Base-by-base conservation (phyloP, 2,797 vertebrate genomes). In the Passerculus sandwichensis region DNA sequence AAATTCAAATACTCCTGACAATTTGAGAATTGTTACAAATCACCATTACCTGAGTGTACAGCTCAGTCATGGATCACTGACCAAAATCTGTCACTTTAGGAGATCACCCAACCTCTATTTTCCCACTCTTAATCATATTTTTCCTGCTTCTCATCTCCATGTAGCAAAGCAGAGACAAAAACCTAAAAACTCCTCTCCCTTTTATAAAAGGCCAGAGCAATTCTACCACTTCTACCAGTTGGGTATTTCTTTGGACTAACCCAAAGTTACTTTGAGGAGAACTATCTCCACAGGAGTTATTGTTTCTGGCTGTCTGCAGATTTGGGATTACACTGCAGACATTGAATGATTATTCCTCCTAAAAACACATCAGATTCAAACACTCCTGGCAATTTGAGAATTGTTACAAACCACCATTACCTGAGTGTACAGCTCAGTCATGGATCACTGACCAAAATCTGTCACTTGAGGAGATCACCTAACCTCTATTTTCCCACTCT, bases 301-400 rank as follows among this genome's bases (percentile, higher is more conserved):
- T 91, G 71, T 87, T 95, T 71, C 88, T 93, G 86, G 77, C 80
- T 88, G 71, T 20, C 85, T 60, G 62, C 36, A 86, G 64, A 93
- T 66, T 30, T 25, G 15, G 80, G 90, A 88, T 74, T 87, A 82
- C 88, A 92, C 71, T 16, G 40, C 16, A 51, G 25, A 40, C 40
- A 40, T 40, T 40, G 40, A 40, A 40, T 13, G 13, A 40, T 40
- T 62, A 82, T 34, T 74, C n/a, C 21, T 50, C 22, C 50, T 34
- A 45, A 60, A 66, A 84, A 77, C 44, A 50, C 1, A 8, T 45
- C 20, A 54, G 69, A 67, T 23, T 42, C 79, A 78, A 84, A 62
- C 3, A 48, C 5, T 77, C 59, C 61, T 76, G 62, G 61, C 59
- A 81, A 62, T 25, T 15, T 9, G 3, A 21, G 19, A 91, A 74